Conservation (phyloP, 1,140 invertebrate species). For the Trichonephila clavata region DNA sequence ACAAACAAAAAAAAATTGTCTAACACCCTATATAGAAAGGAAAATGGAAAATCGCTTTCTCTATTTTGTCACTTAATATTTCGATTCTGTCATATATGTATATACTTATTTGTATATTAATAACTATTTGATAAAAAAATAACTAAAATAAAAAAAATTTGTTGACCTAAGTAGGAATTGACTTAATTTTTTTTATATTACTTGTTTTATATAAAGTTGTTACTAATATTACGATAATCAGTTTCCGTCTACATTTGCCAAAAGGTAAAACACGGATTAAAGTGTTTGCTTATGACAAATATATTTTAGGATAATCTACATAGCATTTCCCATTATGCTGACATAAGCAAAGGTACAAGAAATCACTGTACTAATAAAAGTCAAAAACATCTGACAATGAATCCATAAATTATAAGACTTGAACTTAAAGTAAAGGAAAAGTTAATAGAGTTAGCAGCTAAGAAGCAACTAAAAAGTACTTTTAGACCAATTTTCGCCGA, state of each 20-base stretch:
- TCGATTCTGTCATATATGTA: too few relatives aligned
- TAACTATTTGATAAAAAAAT: too few relatives aligned
- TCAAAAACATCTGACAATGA: not conserved
- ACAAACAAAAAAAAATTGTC: too few relatives aligned
- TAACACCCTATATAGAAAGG: too few relatives aligned
- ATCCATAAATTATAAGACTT: not conserved
- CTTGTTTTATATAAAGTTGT: too few relatives aligned
- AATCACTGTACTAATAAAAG: not conserved
- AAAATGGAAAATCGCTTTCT: too few relatives aligned
- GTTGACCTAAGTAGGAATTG: too few relatives aligned
- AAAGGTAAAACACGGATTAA: not conserved
- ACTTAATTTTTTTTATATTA: too few relatives aligned
- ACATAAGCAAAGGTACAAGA: slow-evolving; percentile 6
- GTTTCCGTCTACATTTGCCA: not conserved
- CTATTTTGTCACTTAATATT: too few relatives aligned
- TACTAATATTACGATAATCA: too few relatives aligned
- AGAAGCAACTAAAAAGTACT: not conserved
- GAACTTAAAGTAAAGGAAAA: not conserved
- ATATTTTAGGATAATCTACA: not conserved
- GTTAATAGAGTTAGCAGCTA: not conserved
- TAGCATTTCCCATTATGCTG: not conserved
- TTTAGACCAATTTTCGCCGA: slow-evolving; percentile 38
- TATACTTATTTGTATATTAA: too few relatives aligned
- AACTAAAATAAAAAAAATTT: too few relatives aligned
- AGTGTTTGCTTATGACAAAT: not conserved